Evolutionary conservation across 2,888 invertebrate genomes (phyloP).

Genomic region (Folsomia candida): DNA sequence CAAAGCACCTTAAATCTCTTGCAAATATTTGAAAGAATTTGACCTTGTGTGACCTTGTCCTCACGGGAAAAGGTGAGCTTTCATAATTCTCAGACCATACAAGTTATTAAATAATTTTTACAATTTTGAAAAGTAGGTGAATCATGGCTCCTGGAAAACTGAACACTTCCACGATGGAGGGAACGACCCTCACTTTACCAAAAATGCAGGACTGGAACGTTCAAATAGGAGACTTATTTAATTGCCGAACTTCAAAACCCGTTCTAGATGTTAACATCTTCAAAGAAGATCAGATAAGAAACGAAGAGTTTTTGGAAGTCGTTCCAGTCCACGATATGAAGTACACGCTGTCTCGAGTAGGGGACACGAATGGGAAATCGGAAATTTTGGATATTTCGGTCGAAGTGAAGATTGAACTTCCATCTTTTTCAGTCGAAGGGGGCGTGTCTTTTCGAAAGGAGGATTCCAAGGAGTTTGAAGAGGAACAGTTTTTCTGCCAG

Average conservation of each 20-base stretch:
- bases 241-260: background rate
- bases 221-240: background rate
- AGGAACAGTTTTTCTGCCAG: conserved; percentile 11
- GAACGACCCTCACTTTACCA: background rate
- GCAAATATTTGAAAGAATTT: too few species aligned
- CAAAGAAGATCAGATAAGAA: too few species aligned
- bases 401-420: conserved; percentile 2
- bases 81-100: too few species aligned
- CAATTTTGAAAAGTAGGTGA: too few species aligned
- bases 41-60: too few species aligned
- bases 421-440: background rate
- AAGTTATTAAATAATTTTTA: too few species aligned
- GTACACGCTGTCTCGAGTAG: background rate
- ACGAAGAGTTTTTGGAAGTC: conserved; percentile 2
- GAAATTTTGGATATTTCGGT: background rate
- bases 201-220: background rate
- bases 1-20: too few species aligned
- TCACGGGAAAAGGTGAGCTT: too few species aligned
- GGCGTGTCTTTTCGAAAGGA: conserved; percentile 1
- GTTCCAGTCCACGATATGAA: background rate
- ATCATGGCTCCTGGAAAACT: too few species aligned
- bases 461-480: background rate
- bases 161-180: conserved; percentile 8
- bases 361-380: background rate
- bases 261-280: background rate